These are phyloP conservation scores for Brachyistius frenatus DNA, from an alignment of 2,113 vertebrate species.

Conservation along the genomic window DNA sequence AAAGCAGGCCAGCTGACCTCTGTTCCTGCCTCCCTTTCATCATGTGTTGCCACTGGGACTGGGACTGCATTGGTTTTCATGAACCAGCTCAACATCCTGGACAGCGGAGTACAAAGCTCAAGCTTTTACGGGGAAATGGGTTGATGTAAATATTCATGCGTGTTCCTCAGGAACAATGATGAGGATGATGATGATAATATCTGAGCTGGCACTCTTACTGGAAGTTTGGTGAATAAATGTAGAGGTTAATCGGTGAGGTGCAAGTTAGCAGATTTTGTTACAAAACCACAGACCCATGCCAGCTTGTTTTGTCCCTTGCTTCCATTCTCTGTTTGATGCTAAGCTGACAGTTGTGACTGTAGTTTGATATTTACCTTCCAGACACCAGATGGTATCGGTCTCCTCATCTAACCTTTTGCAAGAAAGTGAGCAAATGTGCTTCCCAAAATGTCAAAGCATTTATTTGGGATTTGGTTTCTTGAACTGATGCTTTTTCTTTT, in stretches of 20 bases:
- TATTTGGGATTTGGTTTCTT: neutral
- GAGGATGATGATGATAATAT: neutral
- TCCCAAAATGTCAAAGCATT: too few species aligned
- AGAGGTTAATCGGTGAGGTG: too few species aligned
- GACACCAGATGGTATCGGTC: too few species aligned
- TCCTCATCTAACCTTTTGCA: too few species aligned
- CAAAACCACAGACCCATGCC: too few species aligned
- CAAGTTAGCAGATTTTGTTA: too few species aligned
- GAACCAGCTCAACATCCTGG: slow-evolving; percentile 19
- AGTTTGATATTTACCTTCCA: too few species aligned
- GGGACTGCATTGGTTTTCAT: slow-evolving; percentile 50
- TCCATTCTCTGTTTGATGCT: too few species aligned
- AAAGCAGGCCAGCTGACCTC: slow-evolving; percentile 67
- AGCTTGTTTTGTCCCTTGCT: too few species aligned
- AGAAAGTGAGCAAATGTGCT: too few species aligned
- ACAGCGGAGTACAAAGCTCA: neutral
- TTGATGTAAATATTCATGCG: neutral
- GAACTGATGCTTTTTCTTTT: neutral
- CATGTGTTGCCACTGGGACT: slow-evolving; percentile 44
- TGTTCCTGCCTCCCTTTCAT: slow-evolving; percentile 66
- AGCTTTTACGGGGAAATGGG: neutral
- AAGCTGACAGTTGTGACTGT: too few species aligned
- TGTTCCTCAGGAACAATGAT: neutral
- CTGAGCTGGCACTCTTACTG: neutral
- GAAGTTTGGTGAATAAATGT: too few species aligned